Evolutionary conservation across 2,113 vertebrate species (phyloP).

Genomic region (Poecile atricapillus): DNA sequence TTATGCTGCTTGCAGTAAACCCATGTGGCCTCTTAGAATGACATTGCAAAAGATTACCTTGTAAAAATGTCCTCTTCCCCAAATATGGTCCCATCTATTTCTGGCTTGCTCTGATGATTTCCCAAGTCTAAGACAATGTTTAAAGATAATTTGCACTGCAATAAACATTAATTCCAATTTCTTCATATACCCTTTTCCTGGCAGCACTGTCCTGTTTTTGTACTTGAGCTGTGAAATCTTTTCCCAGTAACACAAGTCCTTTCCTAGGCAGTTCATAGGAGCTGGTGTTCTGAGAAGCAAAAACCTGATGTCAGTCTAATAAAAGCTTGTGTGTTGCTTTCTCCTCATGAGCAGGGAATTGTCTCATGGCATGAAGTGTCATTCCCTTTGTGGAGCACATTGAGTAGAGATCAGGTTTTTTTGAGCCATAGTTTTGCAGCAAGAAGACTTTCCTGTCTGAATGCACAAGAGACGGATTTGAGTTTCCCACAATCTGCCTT

Average conservation of each 20-base stretch:
- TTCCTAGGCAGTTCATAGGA: background rate
- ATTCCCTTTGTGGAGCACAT: background rate
- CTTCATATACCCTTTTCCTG: background rate
- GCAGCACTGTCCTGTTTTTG: background rate
- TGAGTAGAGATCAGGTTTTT: background rate
- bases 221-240: background rate
- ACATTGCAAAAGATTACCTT: background rate
- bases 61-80: background rate
- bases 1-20: background rate
- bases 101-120: background rate
- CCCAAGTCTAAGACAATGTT: background rate
- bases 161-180: background rate
- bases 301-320: background rate
- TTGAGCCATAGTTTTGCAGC: background rate
- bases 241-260: background rate
- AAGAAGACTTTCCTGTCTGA: background rate
- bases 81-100: background rate
- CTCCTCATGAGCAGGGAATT: background rate
- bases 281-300: background rate
- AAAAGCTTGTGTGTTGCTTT: background rate
- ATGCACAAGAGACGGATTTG: background rate
- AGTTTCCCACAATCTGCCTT: background rate
- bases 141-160: background rate
- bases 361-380: background rate
- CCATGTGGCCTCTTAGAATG: background rate